phyloP scores from a whole-genome alignment of 2,797 vertebrate species.

The Siniperca undulata region DNA sequence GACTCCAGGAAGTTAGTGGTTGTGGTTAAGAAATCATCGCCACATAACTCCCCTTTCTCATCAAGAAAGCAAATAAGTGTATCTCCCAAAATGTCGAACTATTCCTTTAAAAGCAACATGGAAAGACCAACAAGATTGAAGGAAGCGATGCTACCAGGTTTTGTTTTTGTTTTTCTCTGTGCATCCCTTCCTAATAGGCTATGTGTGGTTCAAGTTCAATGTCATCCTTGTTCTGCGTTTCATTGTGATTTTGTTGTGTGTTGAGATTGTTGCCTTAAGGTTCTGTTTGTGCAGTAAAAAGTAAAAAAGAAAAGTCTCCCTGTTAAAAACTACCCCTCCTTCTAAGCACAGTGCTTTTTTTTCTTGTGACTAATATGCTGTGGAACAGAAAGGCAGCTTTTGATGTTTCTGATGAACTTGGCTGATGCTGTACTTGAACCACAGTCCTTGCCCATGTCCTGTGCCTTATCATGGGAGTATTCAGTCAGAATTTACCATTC shows the following conservation, averaged over 20 bases:
- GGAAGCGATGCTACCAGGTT: slow-evolving; percentile 2
- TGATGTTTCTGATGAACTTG: slow-evolving; percentile 36
- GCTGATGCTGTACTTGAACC: slow-evolving; percentile 49
- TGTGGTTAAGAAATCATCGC: not conserved
- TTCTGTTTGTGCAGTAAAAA: slow-evolving; percentile 33
- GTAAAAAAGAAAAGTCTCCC: not conserved
- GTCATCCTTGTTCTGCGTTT: slow-evolving; percentile 36
- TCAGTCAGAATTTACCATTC: slow-evolving; percentile 10
- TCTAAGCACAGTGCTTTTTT: slow-evolving; percentile 18
- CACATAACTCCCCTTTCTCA: not conserved
- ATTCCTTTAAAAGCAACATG: slow-evolving; percentile 2
- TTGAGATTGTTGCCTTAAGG: slow-evolving; percentile 65
- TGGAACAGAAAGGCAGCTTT: slow-evolving; percentile 58
- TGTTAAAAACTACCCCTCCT: slow-evolving; percentile 23
- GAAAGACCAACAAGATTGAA: not conserved
- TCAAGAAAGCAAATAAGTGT: not conserved
- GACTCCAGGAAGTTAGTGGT: not conserved
- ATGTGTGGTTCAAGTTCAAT: slow-evolving; percentile 53
- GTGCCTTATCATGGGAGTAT: slow-evolving; percentile 60
- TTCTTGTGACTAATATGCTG: slow-evolving; percentile 16
- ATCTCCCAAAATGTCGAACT: slow-evolving; percentile 38
- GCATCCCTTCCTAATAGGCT: not conserved
- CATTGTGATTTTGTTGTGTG: slow-evolving; percentile 35
- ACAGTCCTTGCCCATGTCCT: slow-evolving; percentile 23
- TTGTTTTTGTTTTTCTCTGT: slow-evolving; percentile 42